A percentile compares a stretch with the other conserved stretches of the same genome.
Evolutionary conservation across 1,140 invertebrate species (phyloP).

Genomic region (Ladona fulva): DNA sequence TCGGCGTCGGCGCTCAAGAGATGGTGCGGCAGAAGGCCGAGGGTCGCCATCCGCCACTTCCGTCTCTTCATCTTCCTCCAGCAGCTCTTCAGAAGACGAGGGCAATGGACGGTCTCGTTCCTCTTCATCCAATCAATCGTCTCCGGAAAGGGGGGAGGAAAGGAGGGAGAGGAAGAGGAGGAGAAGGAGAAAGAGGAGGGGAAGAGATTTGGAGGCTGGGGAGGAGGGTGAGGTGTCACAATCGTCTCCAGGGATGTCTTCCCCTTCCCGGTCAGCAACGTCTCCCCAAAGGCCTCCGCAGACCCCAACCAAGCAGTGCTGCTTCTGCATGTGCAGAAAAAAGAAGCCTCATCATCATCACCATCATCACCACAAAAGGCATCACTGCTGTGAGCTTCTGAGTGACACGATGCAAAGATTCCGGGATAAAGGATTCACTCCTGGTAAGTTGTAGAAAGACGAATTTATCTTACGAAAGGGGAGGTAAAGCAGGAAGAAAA

Average conservation of each 20-base stretch:
- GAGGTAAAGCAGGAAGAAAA: no score
- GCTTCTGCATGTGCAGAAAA: neutral
- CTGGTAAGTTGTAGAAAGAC: conserved; percentile 57
- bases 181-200: neutral
- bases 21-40: neutral
- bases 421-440: conserved; percentile 76
- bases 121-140: neutral
- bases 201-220: neutral
- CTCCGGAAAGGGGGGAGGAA: neutral
- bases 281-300: neutral
- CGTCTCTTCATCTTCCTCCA: neutral
- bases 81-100: neutral
- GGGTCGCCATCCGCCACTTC: neutral
- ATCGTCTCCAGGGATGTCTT: neutral
- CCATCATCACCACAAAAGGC: neutral
- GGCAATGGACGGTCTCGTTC: neutral
- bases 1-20: neutral
- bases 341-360: neutral
- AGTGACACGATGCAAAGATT: conserved; percentile 71
- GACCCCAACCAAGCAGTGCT: neutral
- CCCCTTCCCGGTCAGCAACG: neutral
- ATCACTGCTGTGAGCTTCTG: conserved; percentile 52
- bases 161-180: neutral
- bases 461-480: no score
- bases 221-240: neutral